Evolutionary conservation across 2,113 vertebrate species (phyloP).

Genomic region (Dipodomys stephensi): DNA sequence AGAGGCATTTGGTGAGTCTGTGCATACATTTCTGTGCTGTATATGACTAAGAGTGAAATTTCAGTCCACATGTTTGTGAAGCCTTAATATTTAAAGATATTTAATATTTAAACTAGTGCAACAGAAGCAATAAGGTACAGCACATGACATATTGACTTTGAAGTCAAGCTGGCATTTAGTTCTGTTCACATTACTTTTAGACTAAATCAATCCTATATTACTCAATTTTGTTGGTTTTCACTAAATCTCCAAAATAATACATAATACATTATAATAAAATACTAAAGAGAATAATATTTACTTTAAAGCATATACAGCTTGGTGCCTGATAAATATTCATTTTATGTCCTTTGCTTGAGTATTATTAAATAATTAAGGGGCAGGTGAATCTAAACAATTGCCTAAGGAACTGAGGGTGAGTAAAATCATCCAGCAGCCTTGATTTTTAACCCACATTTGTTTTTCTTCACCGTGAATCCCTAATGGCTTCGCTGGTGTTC

Average conservation of each 20-base stretch:
- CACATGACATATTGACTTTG: background rate
- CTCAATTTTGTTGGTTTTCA: background rate
- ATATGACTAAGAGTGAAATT: background rate
- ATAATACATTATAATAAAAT: background rate
- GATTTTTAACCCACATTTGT: background rate
- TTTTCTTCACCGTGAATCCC: background rate
- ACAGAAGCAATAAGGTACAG: background rate
- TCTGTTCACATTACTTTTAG: background rate
- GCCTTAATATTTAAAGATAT: background rate
- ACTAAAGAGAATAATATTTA: background rate
- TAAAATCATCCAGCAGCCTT: background rate
- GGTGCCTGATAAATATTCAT: background rate
- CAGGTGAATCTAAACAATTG: background rate
- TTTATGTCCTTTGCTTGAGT: background rate
- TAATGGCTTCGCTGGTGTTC: background rate
- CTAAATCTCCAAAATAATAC: background rate
- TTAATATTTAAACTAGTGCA: background rate
- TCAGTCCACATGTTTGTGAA: background rate
- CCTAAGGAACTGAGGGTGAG: background rate
- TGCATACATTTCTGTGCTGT: background rate
- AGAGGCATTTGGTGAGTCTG: background rate
- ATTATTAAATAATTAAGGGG: background rate
- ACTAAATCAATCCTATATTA: conserved; percentile 8
- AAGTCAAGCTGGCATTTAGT: background rate
- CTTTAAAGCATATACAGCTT: background rate